phyloP scores from a whole-genome alignment of 2,797 vertebrate genomes.

The Sebastes alutus region DNA sequence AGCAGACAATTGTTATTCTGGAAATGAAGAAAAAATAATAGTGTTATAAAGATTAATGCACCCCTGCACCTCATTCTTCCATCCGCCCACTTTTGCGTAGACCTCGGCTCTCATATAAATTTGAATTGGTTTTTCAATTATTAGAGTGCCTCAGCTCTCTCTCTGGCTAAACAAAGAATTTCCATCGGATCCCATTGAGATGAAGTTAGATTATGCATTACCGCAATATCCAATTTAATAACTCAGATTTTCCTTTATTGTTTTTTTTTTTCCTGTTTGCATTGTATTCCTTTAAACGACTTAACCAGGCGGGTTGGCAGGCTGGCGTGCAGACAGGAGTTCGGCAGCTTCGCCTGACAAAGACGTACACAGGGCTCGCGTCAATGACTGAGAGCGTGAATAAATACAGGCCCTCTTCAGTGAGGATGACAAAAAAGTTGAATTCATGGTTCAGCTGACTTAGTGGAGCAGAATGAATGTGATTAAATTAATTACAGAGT shows the following conservation, averaged over 20 bases:
- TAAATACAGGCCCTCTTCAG: slow-evolving; percentile 74
- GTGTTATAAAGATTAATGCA: slow-evolving; percentile 85
- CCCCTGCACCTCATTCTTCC: slow-evolving; percentile 78
- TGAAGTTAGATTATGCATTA: slow-evolving; percentile 85
- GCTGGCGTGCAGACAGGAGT: slow-evolving; percentile 57
- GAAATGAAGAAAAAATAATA: slow-evolving; percentile 84
- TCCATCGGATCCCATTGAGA: slow-evolving; percentile 78
- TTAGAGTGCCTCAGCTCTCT: slow-evolving; percentile 74
- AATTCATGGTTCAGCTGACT: slow-evolving; percentile 75
- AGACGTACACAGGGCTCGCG: slow-evolving; percentile 74
- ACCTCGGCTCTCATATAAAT: slow-evolving; percentile 79
- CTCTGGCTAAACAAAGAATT: slow-evolving; percentile 85
- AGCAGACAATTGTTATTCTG: slow-evolving; percentile 82
- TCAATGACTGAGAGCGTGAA: slow-evolving; percentile 61
- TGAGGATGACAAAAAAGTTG: slow-evolving; percentile 71
- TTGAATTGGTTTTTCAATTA: slow-evolving; percentile 89
- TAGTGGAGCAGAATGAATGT: slow-evolving; percentile 74
- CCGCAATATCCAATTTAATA: slow-evolving; percentile 86
- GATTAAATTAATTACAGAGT: slow-evolving; percentile 81
- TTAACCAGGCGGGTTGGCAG: slow-evolving; percentile 64
- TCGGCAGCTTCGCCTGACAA: slow-evolving; percentile 71
- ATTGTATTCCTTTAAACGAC: slow-evolving; percentile 81
- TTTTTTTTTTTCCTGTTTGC: slow-evolving; percentile 77
- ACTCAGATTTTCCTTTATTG: slow-evolving; percentile 84
- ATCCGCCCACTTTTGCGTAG: slow-evolving; percentile 75